A percentile compares a stretch with the other conserved stretches of the same genome.
These are phyloP conservation scores for Nezara viridula DNA, from an alignment of 2,888 invertebrate species.

Conservation along the genomic window DNA sequence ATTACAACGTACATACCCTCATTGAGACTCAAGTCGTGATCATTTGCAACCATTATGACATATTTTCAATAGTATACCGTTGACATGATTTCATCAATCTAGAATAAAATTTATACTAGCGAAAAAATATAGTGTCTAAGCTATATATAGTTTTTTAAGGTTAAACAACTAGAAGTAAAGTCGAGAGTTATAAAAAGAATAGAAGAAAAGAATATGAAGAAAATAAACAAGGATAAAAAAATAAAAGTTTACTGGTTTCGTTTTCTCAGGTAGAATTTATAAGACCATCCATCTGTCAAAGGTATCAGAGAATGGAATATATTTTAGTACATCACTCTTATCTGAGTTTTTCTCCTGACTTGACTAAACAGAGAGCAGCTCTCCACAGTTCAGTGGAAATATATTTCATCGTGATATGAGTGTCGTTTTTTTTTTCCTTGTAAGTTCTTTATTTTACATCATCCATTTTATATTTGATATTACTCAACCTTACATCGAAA, in stretches of 20 bases:
- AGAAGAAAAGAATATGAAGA: neutral
- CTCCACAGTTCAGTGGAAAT: neutral
- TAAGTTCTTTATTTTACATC: neutral
- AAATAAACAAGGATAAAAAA: neutral
- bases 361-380: neutral
- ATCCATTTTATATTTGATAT: neutral
- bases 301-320: neutral
- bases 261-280: neutral
- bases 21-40: no score
- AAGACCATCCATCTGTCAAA: neutral
- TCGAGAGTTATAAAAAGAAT: no score
- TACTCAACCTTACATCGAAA: neutral
- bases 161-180: no score
- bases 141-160: no score
- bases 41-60: no score
- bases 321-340: neutral
- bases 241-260: neutral
- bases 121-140: no score
- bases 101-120: no score
- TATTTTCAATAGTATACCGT: no score
- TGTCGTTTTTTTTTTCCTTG: neutral
- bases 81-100: no score
- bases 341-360: neutral
- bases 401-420: neutral
- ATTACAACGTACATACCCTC: no score